Base-by-base conservation (phyloP, 1,140 invertebrate species). In the Philotrypesis tridentata region DNA sequence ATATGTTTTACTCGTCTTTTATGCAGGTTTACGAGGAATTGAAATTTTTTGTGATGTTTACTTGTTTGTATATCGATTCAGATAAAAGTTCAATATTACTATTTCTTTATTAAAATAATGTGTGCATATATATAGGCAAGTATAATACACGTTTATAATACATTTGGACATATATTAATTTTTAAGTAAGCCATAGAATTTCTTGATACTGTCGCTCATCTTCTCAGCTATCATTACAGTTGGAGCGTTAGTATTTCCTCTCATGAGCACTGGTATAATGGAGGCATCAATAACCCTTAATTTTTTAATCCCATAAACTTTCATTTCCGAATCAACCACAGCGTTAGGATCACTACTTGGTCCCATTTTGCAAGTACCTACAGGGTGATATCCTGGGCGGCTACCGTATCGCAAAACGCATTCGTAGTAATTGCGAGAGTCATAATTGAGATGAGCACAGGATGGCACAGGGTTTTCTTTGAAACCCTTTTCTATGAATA, bases 161-260 rank as follows among this genome's bases (percentile, higher is more conserved):
- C n/a, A n/a, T n/a, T n/a, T n/a, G n/a, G n/a, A n/a, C n/a, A n/a
- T n/a, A n/a, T n/a, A n/a, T n/a, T n/a, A n/a, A n/a, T n/a, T n/a
- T n/a, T n/a, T n/a, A n/a, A n/a, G n/a, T n/a, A n/a, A n/a, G n/a
- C n/a, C n/a, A n/a, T n/a, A n/a, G n/a, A n/a, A n/a, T n/a, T 43
- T 17, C 25, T 84, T 89, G 33, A 93, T 91, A 48, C 93, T 75
- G 83, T 93, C 92, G 5, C 92, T 88, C 12, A 89, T 92, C 83
- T 91, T 93, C 83, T 93, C 93, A 0, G 89, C 93, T 31, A 93
- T 92, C 92, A 93, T 93, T 23, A 93, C 91, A 8, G 86, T 86
- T 1, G 93, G 89, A 9, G 92, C 92, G 80, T 92, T 91, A 1
- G 92, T 91, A 81, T 93, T 92, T 31, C 92, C 92, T 82, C 93